Percentiles rank a stretch among this genome's conserved stretches.
Evolutionary conservation across 2,113 vertebrate species (phyloP).

Genomic region (Rhynchomys soricoides): DNA sequence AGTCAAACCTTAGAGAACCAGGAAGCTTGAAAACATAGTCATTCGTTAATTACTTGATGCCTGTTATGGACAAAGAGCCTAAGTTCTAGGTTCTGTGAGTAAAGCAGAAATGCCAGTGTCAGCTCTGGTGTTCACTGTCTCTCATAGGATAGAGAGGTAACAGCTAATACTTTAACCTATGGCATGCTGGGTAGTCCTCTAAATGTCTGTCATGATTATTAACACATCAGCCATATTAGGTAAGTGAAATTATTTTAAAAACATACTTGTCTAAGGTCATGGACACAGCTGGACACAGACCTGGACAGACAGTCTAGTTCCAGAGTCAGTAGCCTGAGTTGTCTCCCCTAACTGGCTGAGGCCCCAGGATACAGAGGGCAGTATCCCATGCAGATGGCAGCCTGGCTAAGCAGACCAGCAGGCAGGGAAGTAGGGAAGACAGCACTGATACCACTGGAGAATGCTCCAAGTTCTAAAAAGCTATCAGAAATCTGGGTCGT

Average conservation of each 20-base stretch:
- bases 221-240: not conserved
- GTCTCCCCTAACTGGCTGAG: not conserved
- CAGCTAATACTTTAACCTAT: slow-evolving; percentile 27
- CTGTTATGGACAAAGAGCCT: not conserved
- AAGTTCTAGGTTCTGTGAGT: slow-evolving; percentile 17
- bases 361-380: not conserved
- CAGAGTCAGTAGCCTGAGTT: not conserved
- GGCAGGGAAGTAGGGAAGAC: not conserved
- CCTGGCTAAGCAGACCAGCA: not conserved
- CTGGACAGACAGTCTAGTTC: not conserved
- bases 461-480: not conserved
- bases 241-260: slow-evolving; percentile 13
- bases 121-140: not conserved
- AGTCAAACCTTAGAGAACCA: slow-evolving; percentile 35
- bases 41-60: slow-evolving; percentile 20
- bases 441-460: not conserved
- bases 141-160: not conserved
- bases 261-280: not conserved
- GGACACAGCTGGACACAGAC: not conserved
- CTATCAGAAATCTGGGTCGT: slow-evolving; percentile 3
- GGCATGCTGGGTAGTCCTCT: not conserved
- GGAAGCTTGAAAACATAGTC: not conserved
- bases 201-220: slow-evolving; percentile 12
- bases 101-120: not conserved
- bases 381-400: not conserved